Evolutionary conservation across 2,888 invertebrate species (phyloP), one percentile per base, ranked within the genome.

Genomic region (Patella ulyssiponensis): DNA sequence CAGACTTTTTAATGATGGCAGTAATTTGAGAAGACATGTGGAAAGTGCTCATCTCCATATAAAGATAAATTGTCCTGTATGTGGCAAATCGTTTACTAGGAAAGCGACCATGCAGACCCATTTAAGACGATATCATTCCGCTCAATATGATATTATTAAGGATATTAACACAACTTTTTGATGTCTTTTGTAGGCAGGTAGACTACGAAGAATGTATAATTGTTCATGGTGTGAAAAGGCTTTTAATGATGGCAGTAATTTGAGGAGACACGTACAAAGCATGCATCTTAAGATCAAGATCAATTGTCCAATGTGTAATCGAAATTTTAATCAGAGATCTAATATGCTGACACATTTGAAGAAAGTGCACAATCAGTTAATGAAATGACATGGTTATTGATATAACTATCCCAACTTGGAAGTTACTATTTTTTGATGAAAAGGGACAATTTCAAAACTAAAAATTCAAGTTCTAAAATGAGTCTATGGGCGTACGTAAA

Each of bases 221-320:
- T 64, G 64, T 64, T 64, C 64, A 23, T 64, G 64, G 64, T 64
- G 64, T 64, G 64, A 14, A 64, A 64, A 64, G 15, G 11, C 14
- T 23, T 64, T 64, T 15, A 64, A 64, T 64, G 64, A 64, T 64
- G 23, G 64, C 64, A 64, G 64, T 64, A 64, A 64, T 64, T 64
- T 64, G 23, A 64, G 64, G 23, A 20, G 64, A 23, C 64, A 64
- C 23, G 14, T 64, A 23, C 20, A 64, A 64, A 23, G 64, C 20
- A 64, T 64, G 23, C 64, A 64, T 64, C 23, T 64, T 23, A 23
- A 64, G 12, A 20, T 64, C 23, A 64, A 64, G 64, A 64, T 64
- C 23, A 20, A 20, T 64, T 64, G 64, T 64, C 64, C 64, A 23
- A 23, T 64, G 9, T 64, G 64, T 64, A n/a, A 64, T 64, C 12